Percentiles rank a stretch among this genome's conserved stretches.
Evolutionary conservation across 2,113 vertebrate species (phyloP).

Genomic region (Oceanodroma tethys): DNA sequence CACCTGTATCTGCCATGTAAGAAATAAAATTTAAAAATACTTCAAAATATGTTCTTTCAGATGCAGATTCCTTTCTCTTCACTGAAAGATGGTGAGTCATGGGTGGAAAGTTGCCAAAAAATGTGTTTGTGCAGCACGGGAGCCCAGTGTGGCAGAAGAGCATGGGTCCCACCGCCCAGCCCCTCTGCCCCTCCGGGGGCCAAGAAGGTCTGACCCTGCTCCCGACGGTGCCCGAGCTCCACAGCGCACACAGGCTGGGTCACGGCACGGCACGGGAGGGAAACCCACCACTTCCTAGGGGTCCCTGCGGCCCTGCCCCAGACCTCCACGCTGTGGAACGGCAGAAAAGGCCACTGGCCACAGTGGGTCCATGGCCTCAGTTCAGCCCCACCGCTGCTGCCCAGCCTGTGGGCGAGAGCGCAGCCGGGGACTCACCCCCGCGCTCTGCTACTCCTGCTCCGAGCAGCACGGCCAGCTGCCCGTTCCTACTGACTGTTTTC

Average conservation of each 20-base stretch:
- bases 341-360: background rate
- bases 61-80: background rate
- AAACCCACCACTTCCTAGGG: background rate
- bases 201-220: background rate
- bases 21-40: background rate
- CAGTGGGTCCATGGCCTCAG: background rate
- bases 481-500: background rate
- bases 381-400: background rate
- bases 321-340: fast-evolving
- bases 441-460: background rate
- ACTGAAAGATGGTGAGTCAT: background rate
- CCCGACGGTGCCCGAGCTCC: fast-evolving
- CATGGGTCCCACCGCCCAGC: background rate
- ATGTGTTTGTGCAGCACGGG: background rate
- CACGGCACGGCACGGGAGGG: background rate
- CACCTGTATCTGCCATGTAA: background rate
- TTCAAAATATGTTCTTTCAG: background rate
- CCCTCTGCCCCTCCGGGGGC: background rate
- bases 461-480: background rate
- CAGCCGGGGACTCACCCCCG: background rate
- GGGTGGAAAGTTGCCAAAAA: background rate
- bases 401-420: fast-evolving
- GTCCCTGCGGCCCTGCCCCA: background rate
- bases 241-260: background rate
- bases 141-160: background rate